Base-by-base conservation (phyloP, 2,888 invertebrate genomes). In the Digitonthophagus gazella region DNA sequence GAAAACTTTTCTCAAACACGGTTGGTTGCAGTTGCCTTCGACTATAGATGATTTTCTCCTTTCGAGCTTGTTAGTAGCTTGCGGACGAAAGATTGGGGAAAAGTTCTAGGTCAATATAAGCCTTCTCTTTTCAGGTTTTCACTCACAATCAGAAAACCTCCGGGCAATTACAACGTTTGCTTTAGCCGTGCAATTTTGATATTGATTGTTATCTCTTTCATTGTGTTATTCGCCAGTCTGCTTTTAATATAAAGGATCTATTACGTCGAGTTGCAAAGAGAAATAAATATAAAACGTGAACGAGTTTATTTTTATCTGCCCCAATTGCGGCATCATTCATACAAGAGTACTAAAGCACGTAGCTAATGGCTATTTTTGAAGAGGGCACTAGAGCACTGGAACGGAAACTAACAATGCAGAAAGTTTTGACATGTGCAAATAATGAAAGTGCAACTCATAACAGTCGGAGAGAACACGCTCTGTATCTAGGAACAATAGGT, bases 381-480 rank as follows among this genome's bases (percentile, higher is more conserved):
- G 55, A 67, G 28, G 63, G n/a, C 6, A n/a, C 19, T 19, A 18
- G 19, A 61, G 61, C 61, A 61, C 61, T 61, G 20, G 18, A 19
- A 70, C 58, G 61, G 56, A 56, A 66, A 55, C 58, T 70, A 70
- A 70, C 67, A 67, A 70, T 66, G 61, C 65, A 55, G 28, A 65
- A 67, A 70, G 65, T 67, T 67, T 64, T 67, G 64, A 57, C 66
- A 64, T 64, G 69, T 64, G 58, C 66, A 69, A 67, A 69, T 69
- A 66, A 69, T 58, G 64, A 69, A 69, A 67, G 69, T 44, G 64
- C 55, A 44, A 44, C 28, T 44, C 28, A 44, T 44, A 44, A 11
- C 3, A 74, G 74, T 75, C 74, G 72, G 71, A 18, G 65, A 65
- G 15, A 65, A 65, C 11, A 44, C 28, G 28, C 28, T 44, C 8